phyloP scores from a whole-genome alignment of 2,797 vertebrate species.

The Gallinago stenura region DNA sequence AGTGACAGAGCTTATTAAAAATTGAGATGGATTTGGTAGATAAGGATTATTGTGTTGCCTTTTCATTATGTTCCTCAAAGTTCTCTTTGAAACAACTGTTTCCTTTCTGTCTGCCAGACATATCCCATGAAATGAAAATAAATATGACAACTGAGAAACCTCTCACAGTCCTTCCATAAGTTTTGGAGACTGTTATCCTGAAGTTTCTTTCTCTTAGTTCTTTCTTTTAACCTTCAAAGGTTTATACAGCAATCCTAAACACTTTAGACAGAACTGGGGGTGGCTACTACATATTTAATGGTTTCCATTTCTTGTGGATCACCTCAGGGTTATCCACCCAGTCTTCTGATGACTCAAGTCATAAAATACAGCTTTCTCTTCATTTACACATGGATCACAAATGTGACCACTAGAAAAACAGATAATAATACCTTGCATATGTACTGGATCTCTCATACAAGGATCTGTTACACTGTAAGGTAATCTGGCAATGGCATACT shows the following conservation, averaged over 20 bases:
- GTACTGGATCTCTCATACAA: neutral
- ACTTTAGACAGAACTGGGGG: neutral
- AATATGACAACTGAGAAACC: neutral
- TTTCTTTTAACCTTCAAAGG: neutral
- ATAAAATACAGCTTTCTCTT: neutral
- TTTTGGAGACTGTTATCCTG: neutral
- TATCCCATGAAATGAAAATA: neutral
- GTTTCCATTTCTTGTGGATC: slow-evolving; percentile 28
- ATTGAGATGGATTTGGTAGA: neutral
- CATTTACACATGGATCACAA: slow-evolving; percentile 22
- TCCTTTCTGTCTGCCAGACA: neutral
- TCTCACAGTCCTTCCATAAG: neutral
- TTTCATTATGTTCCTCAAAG: neutral
- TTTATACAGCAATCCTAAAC: neutral
- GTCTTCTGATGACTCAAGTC: neutral
- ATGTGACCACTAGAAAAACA: slow-evolving; percentile 9
- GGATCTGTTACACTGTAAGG: neutral
- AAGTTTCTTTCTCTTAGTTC: neutral
- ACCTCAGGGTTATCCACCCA: neutral
- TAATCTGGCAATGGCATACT: neutral
- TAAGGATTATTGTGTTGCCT: neutral
- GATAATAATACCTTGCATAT: neutral
- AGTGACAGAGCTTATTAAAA: slow-evolving; percentile 14
- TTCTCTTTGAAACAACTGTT: neutral
- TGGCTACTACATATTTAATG: slow-evolving; percentile 22